These are phyloP conservation scores for Danionella cerebrum DNA, from an alignment of 2,113 vertebrate species.

Conservation along the genomic window DNA sequence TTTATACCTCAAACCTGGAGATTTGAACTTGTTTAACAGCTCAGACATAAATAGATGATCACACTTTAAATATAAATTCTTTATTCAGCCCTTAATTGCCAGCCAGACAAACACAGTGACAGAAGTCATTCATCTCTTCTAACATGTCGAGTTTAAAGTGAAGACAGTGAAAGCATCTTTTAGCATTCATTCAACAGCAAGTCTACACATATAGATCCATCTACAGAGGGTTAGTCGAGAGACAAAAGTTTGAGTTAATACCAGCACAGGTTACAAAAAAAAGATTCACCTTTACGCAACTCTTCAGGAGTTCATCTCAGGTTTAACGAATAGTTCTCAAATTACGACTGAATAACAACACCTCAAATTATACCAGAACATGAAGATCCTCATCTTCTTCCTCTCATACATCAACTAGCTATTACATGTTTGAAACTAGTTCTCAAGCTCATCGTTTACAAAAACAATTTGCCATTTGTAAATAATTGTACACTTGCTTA, in stretches of 20 bases:
- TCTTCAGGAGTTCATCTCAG: too few species aligned
- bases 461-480: too few species aligned
- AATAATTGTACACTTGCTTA: too few species aligned
- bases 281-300: too few species aligned
- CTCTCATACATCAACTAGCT: too few species aligned
- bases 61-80: constrained; percentile 15
- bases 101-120: constrained; percentile 13
- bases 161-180: constrained; percentile 28
- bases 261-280: neutral
- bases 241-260: constrained; percentile 15
- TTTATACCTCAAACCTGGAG: too few species aligned
- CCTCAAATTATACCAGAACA: too few species aligned
- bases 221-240: constrained; percentile 22
- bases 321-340: too few species aligned
- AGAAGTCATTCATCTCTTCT: neutral
- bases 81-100: constrained; percentile 33
- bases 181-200: constrained; percentile 18
- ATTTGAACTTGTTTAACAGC: neutral
- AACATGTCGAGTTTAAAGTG: constrained; percentile 27
- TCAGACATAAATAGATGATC: neutral
- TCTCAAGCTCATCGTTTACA: too few species aligned
- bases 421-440: too few species aligned
- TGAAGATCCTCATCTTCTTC: too few species aligned
- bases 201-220: neutral
- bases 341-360: too few species aligned